Base-by-base conservation (phyloP, 2,888 invertebrate species). In the Dynastes grantii region DNA sequence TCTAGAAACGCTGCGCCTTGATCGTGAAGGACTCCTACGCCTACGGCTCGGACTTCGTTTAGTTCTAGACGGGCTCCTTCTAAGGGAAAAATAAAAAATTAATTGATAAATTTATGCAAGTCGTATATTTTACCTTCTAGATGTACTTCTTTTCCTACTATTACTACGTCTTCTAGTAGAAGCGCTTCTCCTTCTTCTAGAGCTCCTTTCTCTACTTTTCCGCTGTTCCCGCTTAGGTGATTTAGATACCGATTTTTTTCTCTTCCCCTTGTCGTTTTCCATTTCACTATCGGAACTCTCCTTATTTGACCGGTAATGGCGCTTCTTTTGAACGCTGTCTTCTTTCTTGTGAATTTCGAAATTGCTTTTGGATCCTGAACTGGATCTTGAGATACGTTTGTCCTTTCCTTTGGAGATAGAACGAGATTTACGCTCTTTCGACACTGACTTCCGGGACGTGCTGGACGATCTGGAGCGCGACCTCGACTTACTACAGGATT, bases 251-350 rank as follows among this genome's bases (percentile, higher is more conserved):
- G 86, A 87, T 81, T 85, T 84, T 85, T 87, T 84, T 87, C 86
- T 83, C 80, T 83, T 84, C 71, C 81, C 79, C 79, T 82, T 83
- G 73, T 85, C 85, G 71, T 90, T 90, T 81, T 90, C 90, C 78
- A 90, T 88, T 58, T 91, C 91, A 83, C 93, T 93, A 37, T 91
- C 93, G 1, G 94, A 95, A 2, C 95, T 95, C 85, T 95, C 95
- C 79, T 95, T 94, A 86, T 96, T 96, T 77, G 95, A 96, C 13
- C 96, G 92, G 87, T 97, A 97, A 82, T 97, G 96, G 9, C 97
- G 92, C 86, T 97, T 97, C 87, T 96, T 96, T 87, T 97, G 96
- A 11, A 95, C 92, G 88, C 96, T 91, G 89, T 95, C 91, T 89
- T 94, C 93, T 90, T 96, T 94, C 90, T 95, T 91, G 85, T 93